phyloP scores from a whole-genome alignment of 2,797 vertebrate species.

The Falco biarmicus region DNA sequence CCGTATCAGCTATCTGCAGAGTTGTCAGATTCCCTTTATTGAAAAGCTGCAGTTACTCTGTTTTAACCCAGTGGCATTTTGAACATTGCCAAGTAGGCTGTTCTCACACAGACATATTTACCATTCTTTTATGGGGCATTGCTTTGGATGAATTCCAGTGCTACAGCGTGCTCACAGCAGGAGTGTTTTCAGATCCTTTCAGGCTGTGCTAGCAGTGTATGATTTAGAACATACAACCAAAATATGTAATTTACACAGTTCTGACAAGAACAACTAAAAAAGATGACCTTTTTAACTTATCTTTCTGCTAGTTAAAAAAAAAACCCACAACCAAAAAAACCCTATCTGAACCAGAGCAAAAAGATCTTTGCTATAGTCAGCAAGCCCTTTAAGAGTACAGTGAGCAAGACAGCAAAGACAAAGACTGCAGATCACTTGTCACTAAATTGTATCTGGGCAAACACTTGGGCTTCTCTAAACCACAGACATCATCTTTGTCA shows the following conservation, averaged over 20 bases:
- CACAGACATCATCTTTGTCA: not conserved
- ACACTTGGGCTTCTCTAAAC: not conserved
- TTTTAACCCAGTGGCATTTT: conserved; percentile 55
- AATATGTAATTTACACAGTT: conserved; percentile 11
- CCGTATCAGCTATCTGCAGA: conserved; percentile 29
- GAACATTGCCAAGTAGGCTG: conserved; percentile 60
- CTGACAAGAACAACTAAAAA: conserved; percentile 5
- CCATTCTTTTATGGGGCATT: conserved; percentile 55
- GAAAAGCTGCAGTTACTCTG: conserved; percentile 51
- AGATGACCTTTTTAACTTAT: not conserved
- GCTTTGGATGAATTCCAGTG: conserved; percentile 56
- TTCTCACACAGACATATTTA: conserved; percentile 63
- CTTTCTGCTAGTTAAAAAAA: not conserved
- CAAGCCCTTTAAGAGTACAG: not conserved
- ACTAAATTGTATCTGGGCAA: not conserved
- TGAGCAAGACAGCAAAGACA: not conserved
- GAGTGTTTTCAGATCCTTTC: conserved; percentile 45
- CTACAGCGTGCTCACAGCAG: conserved; percentile 12
- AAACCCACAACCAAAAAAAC: not conserved
- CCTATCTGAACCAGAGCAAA: not conserved
- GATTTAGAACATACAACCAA: conserved; percentile 33
- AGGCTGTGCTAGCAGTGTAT: not conserved
- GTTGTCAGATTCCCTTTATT: conserved; percentile 41
- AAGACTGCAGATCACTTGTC: not conserved
- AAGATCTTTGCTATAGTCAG: not conserved